Evolutionary conservation across 2,797 vertebrate genomes (phyloP), one percentile per base, ranked within the genome.

Genomic region (Epinephelus coioides): DNA sequence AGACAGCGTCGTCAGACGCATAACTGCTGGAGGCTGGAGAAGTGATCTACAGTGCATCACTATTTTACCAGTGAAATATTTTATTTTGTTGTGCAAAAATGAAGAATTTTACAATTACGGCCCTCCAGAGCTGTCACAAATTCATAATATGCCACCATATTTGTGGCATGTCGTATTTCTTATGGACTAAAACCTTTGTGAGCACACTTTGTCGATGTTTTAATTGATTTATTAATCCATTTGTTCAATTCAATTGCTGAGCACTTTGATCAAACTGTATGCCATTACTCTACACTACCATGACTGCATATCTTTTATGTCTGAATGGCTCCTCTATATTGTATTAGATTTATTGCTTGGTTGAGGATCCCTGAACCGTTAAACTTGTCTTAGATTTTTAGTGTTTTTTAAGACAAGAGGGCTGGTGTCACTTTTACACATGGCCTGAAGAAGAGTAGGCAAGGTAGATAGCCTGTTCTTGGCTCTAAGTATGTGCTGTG

Each of bases 151-250:
- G 3, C 4, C 23, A 21, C 1, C 14, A 38, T n/a, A 25, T 6
- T 14, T 40, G 12, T 38, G 5, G 15, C 43, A 49, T 44, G 2
- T 9, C 0, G 34, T 43, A 15, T 46, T 69, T 81, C 46, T 60
- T 59, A 73, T 59, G 14, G 51, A 18, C n/a, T 38, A 53, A 71
- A 66, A 47, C 59, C 44, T 59, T 50, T 57, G 19, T 60, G 43
- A 38, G 50, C n/a, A 64, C 34, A 59, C 51, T 70, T 54, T 55
- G 12, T 47, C 2, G 0, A 30, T 60, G 12, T 43, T 69, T 69
- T 70, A 69, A 86, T 73, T n/a, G 17, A 65, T 78, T 62, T 73
- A 34, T 73, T 80, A 76, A 73, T 82, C 23, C 49, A 60, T 81
- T 81, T 77, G 65, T 65, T 47, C 18, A 69, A 62, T 57, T 74